These are phyloP conservation scores for Calypte anna DNA, from an alignment of 2,113 vertebrate species.

Conservation along the genomic window DNA sequence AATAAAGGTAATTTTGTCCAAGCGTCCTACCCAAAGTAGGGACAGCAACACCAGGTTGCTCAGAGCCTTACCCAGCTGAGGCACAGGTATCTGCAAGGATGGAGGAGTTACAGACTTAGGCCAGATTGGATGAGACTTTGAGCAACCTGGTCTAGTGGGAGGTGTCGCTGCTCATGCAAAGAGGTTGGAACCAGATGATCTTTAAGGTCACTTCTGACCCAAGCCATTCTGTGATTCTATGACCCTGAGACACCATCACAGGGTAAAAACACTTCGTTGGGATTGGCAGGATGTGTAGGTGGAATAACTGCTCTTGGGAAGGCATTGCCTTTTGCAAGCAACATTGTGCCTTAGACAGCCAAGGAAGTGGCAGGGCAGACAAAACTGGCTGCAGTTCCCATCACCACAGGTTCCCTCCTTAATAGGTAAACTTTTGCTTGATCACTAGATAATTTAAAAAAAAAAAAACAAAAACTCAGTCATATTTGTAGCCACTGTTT, in stretches of 20 bases:
- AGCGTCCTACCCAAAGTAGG: background rate
- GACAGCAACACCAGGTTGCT: accelerated
- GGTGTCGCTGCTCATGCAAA: no score
- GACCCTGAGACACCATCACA: background rate
- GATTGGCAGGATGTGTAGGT: background rate
- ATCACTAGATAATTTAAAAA: background rate
- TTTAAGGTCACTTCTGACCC: no score
- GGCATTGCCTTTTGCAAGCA: accelerated
- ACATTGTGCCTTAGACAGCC: background rate
- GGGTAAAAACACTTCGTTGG: background rate
- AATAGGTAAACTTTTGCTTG: background rate
- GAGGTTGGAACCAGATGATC: no score
- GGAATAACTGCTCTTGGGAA: background rate
- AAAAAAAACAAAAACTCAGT: background rate
- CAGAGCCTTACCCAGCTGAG: background rate
- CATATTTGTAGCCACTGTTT: background rate
- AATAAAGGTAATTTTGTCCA: accelerated
- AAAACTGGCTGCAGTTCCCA: accelerated
- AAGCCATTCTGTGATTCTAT: no score
- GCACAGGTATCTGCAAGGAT: background rate
- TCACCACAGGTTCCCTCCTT: background rate
- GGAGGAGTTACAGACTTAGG: background rate
- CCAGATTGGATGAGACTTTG: no score
- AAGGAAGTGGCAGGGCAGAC: background rate
- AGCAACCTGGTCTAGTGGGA: no score